These are phyloP conservation scores for Nomia melanderi DNA, from an alignment of 1,140 invertebrate species.

Conservation along the genomic window DNA sequence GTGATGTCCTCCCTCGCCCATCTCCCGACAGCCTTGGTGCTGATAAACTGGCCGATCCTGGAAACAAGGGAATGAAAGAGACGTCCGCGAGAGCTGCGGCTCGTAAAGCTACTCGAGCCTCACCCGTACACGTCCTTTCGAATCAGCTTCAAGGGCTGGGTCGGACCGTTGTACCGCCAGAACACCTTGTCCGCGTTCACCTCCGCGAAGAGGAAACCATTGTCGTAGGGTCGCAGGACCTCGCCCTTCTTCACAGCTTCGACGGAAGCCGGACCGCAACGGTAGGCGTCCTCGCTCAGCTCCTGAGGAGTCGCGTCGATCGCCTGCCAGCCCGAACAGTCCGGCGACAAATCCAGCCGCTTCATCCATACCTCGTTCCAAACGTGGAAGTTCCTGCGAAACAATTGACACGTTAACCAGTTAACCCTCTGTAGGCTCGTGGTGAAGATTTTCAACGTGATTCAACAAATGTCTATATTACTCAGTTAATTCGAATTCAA, in stretches of 20 bases:
- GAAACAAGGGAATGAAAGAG: conserved; percentile 29
- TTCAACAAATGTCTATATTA: no score
- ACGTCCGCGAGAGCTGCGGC: no score
- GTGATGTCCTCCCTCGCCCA: conserved; percentile 93
- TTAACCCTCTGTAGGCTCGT: no score
- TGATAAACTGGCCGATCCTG: conserved; percentile 92
- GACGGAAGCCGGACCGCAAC: conserved; percentile 92
- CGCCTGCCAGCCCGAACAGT: conserved; percentile 93
- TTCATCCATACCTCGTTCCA: conserved; percentile 98
- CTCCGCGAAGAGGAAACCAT: conserved; percentile 91
- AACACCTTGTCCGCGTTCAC: conserved; percentile 94
- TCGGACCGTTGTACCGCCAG: conserved; percentile 91
- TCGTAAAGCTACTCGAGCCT: conserved; percentile 48
- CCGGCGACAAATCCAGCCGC: conserved; percentile 88
- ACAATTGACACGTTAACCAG: no score
- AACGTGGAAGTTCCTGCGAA: conserved; percentile 92
- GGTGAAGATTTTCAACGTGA: no score
- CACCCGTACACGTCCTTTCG: conserved; percentile 87
- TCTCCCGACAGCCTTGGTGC: conserved; percentile 92
- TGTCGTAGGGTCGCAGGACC: conserved; percentile 90
- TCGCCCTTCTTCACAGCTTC: conserved; percentile 91
- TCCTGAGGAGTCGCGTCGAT: conserved; percentile 97
- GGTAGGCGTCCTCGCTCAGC: conserved; percentile 88
- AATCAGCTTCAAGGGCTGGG: conserved; percentile 90
- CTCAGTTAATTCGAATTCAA: no score